Base-by-base conservation (phyloP, 30 jellyfish, hydroid and myxozoan genomes). In the Pseudorhiza aurosa region DNA sequence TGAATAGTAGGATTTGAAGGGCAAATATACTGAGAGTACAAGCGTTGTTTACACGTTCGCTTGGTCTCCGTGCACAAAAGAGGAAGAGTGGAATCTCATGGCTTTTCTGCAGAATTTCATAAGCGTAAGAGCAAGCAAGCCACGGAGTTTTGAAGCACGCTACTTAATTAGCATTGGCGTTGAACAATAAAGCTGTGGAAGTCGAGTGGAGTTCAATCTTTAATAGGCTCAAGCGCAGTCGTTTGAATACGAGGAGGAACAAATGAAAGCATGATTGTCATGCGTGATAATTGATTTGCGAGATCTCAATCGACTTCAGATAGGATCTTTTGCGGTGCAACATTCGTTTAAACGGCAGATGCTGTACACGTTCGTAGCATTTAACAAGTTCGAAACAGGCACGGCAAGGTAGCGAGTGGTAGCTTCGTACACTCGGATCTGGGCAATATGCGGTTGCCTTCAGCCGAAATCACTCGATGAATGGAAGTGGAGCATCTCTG, bases 221-320 rank as follows among this genome's bases (percentile, higher is more conserved):
- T 72, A 72, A 72, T 72, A 25, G 56, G 86, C 86, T 72, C 28
- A 53, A 53, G 74, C 75, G 86, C 86, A 57, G 37, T 15, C 60
- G 86, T 72, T 72, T 72, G 86, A 50, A 33, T 56, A 17, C 15
- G 25, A 25, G 19, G 68, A 47, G 18, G 72, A 72, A 72, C 63
- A 53, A 53, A 68, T 45, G 82, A 29, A 57, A 37, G 74, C 50
- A 72, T 42, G 86, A 55, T 18, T 30, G 72, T 72, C 86, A 72
- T 55, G 53, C 63, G 75, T 31, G 75, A 27, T 72, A 72, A 72
- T 53, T 36, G 49, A 72, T 72, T 72, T 39, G 68, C 86, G 60
- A 56, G 75, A 51, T 33, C 15, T 55, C 86, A 50, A 72, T 50
- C 62, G 86, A n/a, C 36, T 14, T 72, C 86, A 72, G 86, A 33